phyloP scores from a whole-genome alignment of 92 coral and sea anemone genomes.

The Paragorgia papillata region DNA sequence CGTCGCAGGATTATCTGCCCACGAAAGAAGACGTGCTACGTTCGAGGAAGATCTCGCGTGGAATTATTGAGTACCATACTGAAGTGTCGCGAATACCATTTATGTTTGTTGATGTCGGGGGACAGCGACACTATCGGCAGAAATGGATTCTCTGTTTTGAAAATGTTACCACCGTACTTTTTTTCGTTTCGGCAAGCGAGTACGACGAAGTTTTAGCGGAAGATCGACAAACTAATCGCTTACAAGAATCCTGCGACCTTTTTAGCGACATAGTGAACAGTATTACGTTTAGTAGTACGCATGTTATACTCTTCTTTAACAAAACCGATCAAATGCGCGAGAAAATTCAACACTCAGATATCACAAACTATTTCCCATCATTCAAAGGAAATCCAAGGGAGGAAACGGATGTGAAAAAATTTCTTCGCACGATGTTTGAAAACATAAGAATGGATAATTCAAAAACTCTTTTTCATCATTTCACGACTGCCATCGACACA shows the following conservation, averaged over 20 bases:
- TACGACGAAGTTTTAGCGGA: conserved; percentile 99
- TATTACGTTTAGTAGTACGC: conserved; percentile 90
- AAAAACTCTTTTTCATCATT: conserved; percentile 95
- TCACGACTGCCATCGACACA: conserved; percentile 98
- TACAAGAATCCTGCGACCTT: conserved; percentile 93
- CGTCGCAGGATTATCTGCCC: conserved; percentile 80
- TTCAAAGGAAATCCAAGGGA: conserved; percentile 89
- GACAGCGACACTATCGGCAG: conserved; percentile 97
- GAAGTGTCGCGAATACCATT: conserved; percentile 89
- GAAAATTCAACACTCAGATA: conserved; percentile 87
- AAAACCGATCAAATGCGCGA: conserved; percentile 94
- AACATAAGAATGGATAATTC: conserved; percentile 97
- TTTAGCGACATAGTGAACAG: conserved; percentile 98
- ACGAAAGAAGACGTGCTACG: conserved; percentile 92
- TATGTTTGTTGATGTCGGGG: conserved; percentile 99
- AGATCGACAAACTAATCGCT: conserved; percentile 97
- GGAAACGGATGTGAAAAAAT: conserved; percentile 95
- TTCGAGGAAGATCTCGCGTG: conserved; percentile 95
- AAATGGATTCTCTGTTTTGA: conserved; percentile 99
- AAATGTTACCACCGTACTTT: conserved; percentile 92
- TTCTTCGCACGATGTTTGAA: conserved; percentile 96
- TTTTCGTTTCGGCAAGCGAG: conserved; percentile 98
- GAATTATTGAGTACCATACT: conserved; percentile 95
- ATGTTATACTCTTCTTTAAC: conserved; percentile 95
- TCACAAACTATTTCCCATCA: conserved; percentile 90